A percentile compares a stretch with the other conserved stretches of the same genome.
Conservation (phyloP, 1,140 invertebrate species). For the Drosophila hydei region DNA sequence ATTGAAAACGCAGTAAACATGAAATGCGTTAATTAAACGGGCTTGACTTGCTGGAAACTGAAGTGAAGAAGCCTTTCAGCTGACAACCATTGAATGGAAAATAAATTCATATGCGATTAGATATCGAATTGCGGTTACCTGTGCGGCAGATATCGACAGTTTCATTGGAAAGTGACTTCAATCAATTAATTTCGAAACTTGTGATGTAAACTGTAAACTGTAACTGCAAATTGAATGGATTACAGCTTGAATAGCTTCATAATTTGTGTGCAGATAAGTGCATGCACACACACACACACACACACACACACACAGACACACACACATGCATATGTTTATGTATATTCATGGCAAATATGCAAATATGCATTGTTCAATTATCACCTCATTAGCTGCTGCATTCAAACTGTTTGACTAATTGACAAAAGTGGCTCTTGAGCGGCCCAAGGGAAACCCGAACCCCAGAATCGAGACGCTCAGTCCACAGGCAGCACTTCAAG, state of each 20-base stretch:
- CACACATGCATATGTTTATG: too few relatives aligned
- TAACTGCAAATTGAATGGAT: not conserved
- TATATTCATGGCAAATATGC: conserved; percentile 21
- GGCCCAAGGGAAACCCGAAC: conserved; percentile 7
- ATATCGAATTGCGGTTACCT: too few relatives aligned
- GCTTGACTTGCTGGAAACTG: too few relatives aligned
- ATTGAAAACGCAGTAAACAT: too few relatives aligned
- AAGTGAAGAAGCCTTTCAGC: too few relatives aligned
- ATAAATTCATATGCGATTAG: too few relatives aligned
- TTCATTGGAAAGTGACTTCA: too few relatives aligned
- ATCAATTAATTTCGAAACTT: not conserved
- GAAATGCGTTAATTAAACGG: too few relatives aligned
- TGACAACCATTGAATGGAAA: too few relatives aligned
- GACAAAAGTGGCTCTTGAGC: conserved; percentile 29
- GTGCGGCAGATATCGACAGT: too few relatives aligned
- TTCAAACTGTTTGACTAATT: conserved; percentile 45
- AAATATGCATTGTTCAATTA: conserved; percentile 48
- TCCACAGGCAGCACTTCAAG: not conserved
- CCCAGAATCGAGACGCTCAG: conserved; percentile 1
- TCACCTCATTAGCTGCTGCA: conserved; percentile 44
- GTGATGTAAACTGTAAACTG: not conserved
- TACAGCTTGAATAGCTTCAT: not conserved
- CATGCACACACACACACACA: too few relatives aligned
- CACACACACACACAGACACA: too few relatives aligned
- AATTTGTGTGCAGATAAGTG: not conserved